Conservation (phyloP, 2,888 invertebrate species). For the Aproaerema taeniolella region DNA sequence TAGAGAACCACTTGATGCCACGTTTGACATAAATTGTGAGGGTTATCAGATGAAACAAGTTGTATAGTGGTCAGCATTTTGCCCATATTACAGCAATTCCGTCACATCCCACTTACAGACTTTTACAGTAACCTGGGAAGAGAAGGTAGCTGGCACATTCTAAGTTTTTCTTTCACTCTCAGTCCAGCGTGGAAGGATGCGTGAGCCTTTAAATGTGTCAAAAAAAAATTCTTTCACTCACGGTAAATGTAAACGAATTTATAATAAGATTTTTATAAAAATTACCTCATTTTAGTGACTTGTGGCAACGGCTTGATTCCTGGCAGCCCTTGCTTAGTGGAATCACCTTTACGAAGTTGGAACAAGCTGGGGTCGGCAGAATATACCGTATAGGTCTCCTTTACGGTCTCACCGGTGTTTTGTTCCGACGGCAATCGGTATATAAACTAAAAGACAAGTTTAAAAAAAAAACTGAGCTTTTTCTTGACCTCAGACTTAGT, state of each 20-base stretch:
- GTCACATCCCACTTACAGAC: no score
- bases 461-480: background rate
- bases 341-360: constrained; percentile 68
- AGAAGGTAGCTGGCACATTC: no score
- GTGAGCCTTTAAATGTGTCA: no score
- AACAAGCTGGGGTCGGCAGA: constrained; percentile 90
- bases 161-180: no score
- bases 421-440: constrained; percentile 88
- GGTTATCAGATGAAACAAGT: no score
- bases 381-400: constrained; percentile 86
- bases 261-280: background rate
- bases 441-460: constrained; percentile 78
- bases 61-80: no score
- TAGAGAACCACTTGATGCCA: no score
- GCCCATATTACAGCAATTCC: no score
- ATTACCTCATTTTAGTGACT: constrained; percentile 79
- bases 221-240: background rate
- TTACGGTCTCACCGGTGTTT: constrained; percentile 83
- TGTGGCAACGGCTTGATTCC: constrained; percentile 72
- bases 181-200: no score
- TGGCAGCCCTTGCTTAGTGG: constrained; percentile 46
- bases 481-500: no score
- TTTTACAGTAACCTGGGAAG: no score
- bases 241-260: background rate
- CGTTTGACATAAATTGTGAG: no score